Conservation (phyloP, 2,113 vertebrate species). For the Centrocercus urophasianus region DNA sequence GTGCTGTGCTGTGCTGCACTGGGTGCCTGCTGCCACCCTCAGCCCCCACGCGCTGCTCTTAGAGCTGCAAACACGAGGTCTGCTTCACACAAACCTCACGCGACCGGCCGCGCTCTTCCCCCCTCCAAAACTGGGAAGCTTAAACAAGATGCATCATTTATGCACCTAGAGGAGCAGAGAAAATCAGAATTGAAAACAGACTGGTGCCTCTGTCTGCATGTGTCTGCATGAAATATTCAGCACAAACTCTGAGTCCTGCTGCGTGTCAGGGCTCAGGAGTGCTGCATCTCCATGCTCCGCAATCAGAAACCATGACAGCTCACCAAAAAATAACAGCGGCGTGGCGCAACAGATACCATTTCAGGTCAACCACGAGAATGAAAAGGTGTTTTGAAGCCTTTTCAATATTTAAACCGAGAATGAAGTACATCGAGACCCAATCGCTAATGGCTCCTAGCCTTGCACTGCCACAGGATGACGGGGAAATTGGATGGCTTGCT, state of each 20-base stretch:
- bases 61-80: background rate
- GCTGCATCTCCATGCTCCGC: background rate
- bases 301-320: background rate
- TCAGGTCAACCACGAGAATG: constrained; percentile 18
- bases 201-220: constrained; percentile 22
- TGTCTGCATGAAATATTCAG: constrained; percentile 74
- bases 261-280: constrained; percentile 17
- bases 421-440: background rate
- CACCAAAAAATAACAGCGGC: background rate
- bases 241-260: constrained; percentile 5
- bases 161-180: constrained; percentile 7
- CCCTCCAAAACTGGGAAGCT: background rate
- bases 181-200: constrained; percentile 42
- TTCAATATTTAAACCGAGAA: background rate
- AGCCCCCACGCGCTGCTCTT: fast-evolving
- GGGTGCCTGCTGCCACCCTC: background rate
- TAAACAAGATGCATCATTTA: constrained; percentile 71
- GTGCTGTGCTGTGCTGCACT: background rate
- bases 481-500: background rate
- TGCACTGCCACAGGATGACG: fast-evolving
- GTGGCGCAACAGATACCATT: background rate
- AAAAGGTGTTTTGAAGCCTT: background rate
- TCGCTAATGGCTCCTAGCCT: background rate
- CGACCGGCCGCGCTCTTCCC: background rate
- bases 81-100: background rate